Percentiles rank a stretch among this genome's conserved stretches.
These are phyloP conservation scores for Diplolepis rosae DNA, from an alignment of 2,888 invertebrate species.

Conservation along the genomic window DNA sequence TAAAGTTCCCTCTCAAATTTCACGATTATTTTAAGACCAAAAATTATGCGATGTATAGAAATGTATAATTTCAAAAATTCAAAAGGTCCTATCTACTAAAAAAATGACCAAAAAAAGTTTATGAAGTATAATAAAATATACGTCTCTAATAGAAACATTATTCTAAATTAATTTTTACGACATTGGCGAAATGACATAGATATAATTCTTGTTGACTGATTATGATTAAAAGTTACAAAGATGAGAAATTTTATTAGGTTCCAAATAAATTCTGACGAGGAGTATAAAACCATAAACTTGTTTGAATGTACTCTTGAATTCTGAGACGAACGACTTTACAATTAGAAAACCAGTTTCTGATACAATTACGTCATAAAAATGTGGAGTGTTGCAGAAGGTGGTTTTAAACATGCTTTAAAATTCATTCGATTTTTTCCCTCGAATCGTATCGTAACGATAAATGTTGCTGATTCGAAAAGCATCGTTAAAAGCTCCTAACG, in stretches of 20 bases:
- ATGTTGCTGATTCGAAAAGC: conserved; percentile 3
- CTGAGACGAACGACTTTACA: conserved; percentile 10
- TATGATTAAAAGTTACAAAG: not conserved
- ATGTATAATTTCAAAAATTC: no score
- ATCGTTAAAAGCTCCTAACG: conserved; percentile 47
- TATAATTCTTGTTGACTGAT: not conserved
- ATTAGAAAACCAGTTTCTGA: conserved; percentile 27
- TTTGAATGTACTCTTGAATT: conserved; percentile 16
- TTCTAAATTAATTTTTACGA: not conserved
- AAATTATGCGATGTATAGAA: no score
- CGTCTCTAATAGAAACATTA: no score
- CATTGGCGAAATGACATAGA: not conserved
- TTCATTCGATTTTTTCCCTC: not conserved
- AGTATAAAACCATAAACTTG: conserved; percentile 15
- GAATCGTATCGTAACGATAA: conserved; percentile 7
- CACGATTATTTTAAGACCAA: no score
- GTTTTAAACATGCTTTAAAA: conserved; percentile 18
- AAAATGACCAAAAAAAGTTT: no score
- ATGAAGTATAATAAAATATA: no score
- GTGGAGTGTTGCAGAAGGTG: conserved; percentile 14
- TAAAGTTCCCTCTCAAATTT: no score
- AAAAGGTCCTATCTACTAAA: not conserved
- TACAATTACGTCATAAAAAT: conserved; percentile 12
- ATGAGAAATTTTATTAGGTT: conserved; percentile 3
- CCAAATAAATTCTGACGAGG: not conserved